These are phyloP conservation scores for Oikopleura dioica DNA, from an alignment of 23 tunicate species.

Conservation along the genomic window DNA sequence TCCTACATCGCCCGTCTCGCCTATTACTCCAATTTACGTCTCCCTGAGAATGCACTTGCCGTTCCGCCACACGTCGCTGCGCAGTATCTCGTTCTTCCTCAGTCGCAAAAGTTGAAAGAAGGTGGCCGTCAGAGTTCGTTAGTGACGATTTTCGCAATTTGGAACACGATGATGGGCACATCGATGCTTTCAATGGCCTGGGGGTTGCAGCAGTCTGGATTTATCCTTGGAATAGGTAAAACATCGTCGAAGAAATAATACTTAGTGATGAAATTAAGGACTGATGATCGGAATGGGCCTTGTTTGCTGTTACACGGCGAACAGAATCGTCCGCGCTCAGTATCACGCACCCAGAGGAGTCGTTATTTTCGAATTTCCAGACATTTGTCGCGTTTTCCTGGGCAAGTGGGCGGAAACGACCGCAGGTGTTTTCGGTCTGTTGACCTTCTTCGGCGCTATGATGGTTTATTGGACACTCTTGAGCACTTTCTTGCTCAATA, in stretches of 20 bases:
- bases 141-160: slow-evolving; percentile 36
- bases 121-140: background rate
- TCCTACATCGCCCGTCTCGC: background rate
- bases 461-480: slow-evolving; percentile 79
- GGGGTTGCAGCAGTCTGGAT: slow-evolving; percentile 76
- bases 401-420: slow-evolving; percentile 44
- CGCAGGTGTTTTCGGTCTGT: slow-evolving; percentile 38
- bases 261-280: too few relatives aligned
- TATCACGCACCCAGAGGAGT: slow-evolving; percentile 17
- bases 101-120: background rate
- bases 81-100: background rate
- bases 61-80: background rate
- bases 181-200: slow-evolving; percentile 86
- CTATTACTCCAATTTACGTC: background rate
- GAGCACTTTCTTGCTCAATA: slow-evolving; percentile 43
- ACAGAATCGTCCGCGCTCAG: slow-evolving; percentile 25
- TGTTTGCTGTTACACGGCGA: slow-evolving; percentile 57
- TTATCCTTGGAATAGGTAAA: slow-evolving; percentile 40
- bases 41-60: background rate
- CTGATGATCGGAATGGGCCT: slow-evolving; percentile 26
- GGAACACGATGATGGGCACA: slow-evolving; percentile 99
- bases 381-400: slow-evolving; percentile 34
- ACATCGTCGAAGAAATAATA: too few relatives aligned
- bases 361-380: slow-evolving; percentile 53
- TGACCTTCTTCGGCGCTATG: slow-evolving; percentile 80